A percentile compares a stretch with the other conserved stretches of the same genome.
phyloP scores from a whole-genome alignment of 2,113 vertebrate species.

The Probosciger aterrimus region DNA sequence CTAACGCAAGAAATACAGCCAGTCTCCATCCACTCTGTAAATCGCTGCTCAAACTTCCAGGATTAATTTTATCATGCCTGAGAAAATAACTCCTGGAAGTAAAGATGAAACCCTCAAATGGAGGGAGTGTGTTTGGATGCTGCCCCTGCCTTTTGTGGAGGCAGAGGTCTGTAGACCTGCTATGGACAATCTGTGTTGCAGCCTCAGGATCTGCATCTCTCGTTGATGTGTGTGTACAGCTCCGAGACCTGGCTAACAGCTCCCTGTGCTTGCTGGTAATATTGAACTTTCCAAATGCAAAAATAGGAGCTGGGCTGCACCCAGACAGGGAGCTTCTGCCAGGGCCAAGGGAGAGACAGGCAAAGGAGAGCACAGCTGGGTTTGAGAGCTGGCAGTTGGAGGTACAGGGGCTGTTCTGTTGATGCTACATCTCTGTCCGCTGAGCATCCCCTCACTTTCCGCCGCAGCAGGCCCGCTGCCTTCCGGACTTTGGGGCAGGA shows the following conservation, averaged over 20 bases:
- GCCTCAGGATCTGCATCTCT: not conserved
- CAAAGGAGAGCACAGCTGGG: not conserved
- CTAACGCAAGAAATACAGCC: not conserved
- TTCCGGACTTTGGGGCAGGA: not conserved
- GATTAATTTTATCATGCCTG: not conserved
- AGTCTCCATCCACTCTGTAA: not conserved
- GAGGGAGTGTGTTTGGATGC: not conserved
- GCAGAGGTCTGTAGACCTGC: not conserved
- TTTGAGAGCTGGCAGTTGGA: not conserved
- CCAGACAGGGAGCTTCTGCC: not conserved
- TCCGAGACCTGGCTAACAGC: not conserved
- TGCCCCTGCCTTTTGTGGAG: not conserved
- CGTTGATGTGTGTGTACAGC: rapidly evolving
- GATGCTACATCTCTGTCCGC: not conserved
- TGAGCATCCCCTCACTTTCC: not conserved
- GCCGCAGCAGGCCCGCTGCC: rapidly evolving
- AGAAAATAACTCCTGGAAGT: not conserved
- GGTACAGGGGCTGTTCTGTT: not conserved
- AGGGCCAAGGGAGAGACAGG: not conserved
- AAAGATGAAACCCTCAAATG: not conserved
- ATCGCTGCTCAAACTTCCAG: not conserved
- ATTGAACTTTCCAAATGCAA: not conserved
- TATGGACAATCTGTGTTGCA: not conserved
- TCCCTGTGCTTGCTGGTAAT: rapidly evolving
- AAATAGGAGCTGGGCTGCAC: not conserved